Evolutionary conservation across 2,113 vertebrate species (phyloP).

Genomic region (Dicerorhinus sumatrensis): DNA sequence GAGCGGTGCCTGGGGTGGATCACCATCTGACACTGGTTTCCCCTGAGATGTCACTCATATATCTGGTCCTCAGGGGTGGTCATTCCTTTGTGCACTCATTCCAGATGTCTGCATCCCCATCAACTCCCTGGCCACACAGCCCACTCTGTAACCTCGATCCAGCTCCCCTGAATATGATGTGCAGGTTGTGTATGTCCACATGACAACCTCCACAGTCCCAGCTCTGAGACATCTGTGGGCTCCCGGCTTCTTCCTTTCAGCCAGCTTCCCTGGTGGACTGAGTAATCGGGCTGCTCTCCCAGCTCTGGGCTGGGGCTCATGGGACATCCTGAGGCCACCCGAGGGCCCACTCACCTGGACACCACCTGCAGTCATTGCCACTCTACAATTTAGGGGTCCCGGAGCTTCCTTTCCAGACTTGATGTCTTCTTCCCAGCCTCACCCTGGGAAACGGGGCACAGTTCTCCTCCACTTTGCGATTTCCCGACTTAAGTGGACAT

Average conservation of each 20-base stretch:
- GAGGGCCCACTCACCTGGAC: background rate
- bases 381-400: background rate
- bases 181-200: background rate
- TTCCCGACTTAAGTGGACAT: background rate
- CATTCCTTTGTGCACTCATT: background rate
- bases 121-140: background rate
- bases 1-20: background rate
- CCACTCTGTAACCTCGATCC: background rate
- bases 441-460: background rate
- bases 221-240: background rate
- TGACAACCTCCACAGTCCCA: background rate
- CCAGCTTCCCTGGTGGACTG: background rate
- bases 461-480: background rate
- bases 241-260: background rate
- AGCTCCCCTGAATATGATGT: background rate
- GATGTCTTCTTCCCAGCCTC: background rate
- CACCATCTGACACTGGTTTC: background rate
- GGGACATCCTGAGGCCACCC: background rate
- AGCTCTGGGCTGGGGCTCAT: background rate
- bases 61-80: background rate
- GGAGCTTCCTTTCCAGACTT: background rate
- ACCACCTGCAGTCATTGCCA: background rate
- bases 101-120: background rate
- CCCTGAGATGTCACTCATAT: background rate
- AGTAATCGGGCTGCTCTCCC: background rate